Evolutionary conservation across 2,113 vertebrate species (phyloP).

Genomic region (Helogale parvula): DNA sequence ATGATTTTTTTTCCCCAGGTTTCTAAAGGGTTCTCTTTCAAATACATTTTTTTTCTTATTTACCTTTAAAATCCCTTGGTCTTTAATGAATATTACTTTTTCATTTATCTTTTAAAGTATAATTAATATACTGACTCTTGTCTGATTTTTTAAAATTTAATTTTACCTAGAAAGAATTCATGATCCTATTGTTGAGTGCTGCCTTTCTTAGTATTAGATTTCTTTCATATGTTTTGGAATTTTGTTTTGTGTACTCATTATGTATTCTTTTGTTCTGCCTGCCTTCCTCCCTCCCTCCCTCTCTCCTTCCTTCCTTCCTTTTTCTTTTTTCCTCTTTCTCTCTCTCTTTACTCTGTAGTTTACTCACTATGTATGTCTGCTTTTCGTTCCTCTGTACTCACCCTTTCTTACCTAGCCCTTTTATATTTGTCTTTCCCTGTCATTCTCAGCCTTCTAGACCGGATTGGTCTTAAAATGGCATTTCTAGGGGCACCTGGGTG

Average conservation of each 20-base stretch:
- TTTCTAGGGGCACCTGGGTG: background rate
- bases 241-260: background rate
- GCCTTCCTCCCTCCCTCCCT: too few relatives aligned
- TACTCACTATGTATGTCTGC: background rate
- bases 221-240: background rate
- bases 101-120: background rate
- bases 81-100: background rate
- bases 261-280: background rate
- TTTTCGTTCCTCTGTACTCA: background rate
- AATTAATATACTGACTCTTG: background rate
- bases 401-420: background rate
- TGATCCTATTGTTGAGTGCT: background rate
- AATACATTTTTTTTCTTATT: background rate
- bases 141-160: background rate
- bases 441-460: background rate
- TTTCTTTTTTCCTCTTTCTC: background rate
- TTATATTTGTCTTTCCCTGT: background rate
- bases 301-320: too few relatives aligned
- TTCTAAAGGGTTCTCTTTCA: slow-evolving; percentile 9
- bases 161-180: background rate
- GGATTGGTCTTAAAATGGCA: background rate
- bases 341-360: background rate
- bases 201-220: background rate
- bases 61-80: background rate
- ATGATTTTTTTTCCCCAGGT: background rate